Evolutionary conservation across 2,888 invertebrate genomes (phyloP).

Genomic region (Agonopterix subpropinquella): DNA sequence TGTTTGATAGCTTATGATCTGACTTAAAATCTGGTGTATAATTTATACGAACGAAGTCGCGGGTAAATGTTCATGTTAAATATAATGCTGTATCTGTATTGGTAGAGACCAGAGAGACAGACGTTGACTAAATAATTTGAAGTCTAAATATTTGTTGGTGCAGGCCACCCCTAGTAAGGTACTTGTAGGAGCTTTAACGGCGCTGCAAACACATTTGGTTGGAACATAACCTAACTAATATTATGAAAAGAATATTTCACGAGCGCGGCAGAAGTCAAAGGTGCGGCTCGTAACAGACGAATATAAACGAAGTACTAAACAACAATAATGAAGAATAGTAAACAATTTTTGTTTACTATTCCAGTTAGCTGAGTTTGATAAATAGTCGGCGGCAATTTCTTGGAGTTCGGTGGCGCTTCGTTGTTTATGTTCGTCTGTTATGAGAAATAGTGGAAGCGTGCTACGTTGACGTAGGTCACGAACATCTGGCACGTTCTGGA

Average conservation of each 20-base stretch:
- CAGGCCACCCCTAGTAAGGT: too few relatives aligned
- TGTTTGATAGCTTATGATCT: too few relatives aligned
- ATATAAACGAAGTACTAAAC: slow-evolving; percentile 14
- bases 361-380: slow-evolving; percentile 35
- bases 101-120: too few relatives aligned
- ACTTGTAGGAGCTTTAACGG: too few relatives aligned
- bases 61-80: too few relatives aligned
- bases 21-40: too few relatives aligned
- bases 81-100: too few relatives aligned
- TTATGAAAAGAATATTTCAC: slow-evolving; percentile 13
- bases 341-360: slow-evolving; percentile 30
- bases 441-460: slow-evolving; percentile 12
- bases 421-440: slow-evolving; percentile 13
- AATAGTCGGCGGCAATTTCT: slow-evolving; percentile 23
- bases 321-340: slow-evolving; percentile 24
- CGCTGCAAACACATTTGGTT: too few relatives aligned
- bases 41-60: too few relatives aligned
- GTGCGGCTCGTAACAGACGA: slow-evolving; percentile 15
- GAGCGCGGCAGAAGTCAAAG: slow-evolving; percentile 18
- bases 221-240: background rate
- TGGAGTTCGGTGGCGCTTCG: slow-evolving; percentile 20
- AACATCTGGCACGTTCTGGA: slow-evolving; percentile 41
- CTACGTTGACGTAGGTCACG: slow-evolving; percentile 54
- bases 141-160: too few relatives aligned
- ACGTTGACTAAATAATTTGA: too few relatives aligned